Conservation (phyloP, 2,888 invertebrate genomes). For the Drosophila picticornis region DNA sequence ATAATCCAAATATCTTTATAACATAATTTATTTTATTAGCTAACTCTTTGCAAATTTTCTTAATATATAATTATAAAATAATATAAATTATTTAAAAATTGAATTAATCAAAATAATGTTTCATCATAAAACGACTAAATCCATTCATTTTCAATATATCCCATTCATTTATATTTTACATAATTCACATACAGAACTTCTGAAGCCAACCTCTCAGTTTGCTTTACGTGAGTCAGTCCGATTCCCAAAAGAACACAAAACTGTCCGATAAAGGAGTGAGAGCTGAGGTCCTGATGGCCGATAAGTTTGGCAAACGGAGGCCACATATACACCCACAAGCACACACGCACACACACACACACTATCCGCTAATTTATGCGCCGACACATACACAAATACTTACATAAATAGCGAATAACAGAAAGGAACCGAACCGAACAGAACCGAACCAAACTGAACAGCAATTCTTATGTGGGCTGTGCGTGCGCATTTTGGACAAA, state of each 20-base stretch:
- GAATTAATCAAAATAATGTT: neutral
- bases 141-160: neutral
- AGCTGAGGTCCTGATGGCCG: conserved; percentile 40
- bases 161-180: neutral
- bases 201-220: conserved; percentile 34
- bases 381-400: neutral
- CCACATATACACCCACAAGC: conserved; percentile 33
- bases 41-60: neutral
- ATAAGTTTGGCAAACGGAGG: conserved; percentile 47
- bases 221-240: conserved; percentile 49
- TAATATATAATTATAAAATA: too few relatives aligned
- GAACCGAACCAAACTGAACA: conserved; percentile 8
- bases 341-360: conserved; percentile 27
- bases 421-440: neutral
- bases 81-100: too few relatives aligned
- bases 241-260: conserved; percentile 34
- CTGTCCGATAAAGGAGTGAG: conserved; percentile 17
- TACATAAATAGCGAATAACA: neutral
- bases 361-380: conserved; percentile 9
- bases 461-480: conserved; percentile 47
- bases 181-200: conserved; percentile 33
- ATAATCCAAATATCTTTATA: neutral
- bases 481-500: conserved; percentile 47
- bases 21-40: neutral
- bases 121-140: too few relatives aligned